These are phyloP conservation scores for Eutolmus rufibarbis DNA, from an alignment of 2,888 invertebrate species.

Conservation along the genomic window DNA sequence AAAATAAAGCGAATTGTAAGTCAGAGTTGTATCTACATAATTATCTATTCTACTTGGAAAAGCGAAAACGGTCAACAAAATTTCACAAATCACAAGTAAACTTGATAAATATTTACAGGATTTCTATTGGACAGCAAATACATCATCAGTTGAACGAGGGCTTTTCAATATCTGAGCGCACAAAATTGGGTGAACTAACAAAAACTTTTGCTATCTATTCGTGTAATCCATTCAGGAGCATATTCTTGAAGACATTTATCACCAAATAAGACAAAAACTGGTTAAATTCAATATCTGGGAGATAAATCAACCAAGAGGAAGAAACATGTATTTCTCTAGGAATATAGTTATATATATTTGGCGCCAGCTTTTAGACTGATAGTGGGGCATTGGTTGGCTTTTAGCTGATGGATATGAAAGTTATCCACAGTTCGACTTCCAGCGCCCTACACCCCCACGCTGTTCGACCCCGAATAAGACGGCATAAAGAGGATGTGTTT, in stretches of 20 bases:
- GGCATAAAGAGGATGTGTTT: not conserved
- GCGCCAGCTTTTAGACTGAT: slow-evolving; percentile 8
- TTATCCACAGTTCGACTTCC: not conserved
- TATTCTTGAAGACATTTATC: slow-evolving; percentile 25
- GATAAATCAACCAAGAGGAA: not conserved
- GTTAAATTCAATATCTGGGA: not conserved
- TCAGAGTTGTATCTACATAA: not conserved
- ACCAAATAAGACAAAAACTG: slow-evolving; percentile 26
- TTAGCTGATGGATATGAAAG: slow-evolving; percentile 11
- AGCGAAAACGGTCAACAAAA: not conserved
- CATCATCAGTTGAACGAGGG: not conserved
- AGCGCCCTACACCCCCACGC: not conserved
- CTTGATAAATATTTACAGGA: not conserved
- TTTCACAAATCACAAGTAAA: not conserved
- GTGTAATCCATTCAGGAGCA: slow-evolving; percentile 10
- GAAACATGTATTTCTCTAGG: not conserved
- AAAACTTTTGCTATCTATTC: slow-evolving; percentile 12
- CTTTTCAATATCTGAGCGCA: not conserved
- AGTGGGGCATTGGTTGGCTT: not conserved
- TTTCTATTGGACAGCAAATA: not conserved
- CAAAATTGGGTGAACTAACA: not conserved
- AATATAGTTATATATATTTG: not conserved
- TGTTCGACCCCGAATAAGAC: not conserved
- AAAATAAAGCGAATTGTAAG: not conserved
- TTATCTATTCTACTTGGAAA: not conserved